Base-by-base conservation (phyloP, 1,140 invertebrate species). In the Cyphomyrmex costatus region DNA sequence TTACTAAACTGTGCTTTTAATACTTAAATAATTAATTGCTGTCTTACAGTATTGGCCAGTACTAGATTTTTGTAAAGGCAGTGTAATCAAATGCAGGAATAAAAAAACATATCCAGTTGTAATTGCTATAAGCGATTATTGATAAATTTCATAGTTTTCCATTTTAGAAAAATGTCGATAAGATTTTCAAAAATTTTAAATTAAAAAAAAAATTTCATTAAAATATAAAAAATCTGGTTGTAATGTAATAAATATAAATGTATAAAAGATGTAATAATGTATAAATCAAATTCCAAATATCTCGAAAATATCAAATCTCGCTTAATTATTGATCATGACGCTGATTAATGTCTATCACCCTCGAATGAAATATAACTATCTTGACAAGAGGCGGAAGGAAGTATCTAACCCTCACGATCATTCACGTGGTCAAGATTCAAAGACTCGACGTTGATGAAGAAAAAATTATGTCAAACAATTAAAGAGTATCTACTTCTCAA, bases 331-430 rank as follows among this genome's bases (percentile, higher is more conserved):
- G 14, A 77, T 30, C 46, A 58, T 4, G 63, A 61, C 24, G 33
- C 56, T 21, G 58, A 61, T 71, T 71, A 82, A 30, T 58, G 8
- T 19, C 12, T 46, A 71, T 82, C 14, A 71, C 14, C 16, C 53
- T 60, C 46, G 53, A 82, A 16, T 27, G 71, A 46, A 30, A 16
- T 70, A 2, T 36, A 53, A 79, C 46, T 58, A 58, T 4, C 51
- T 70, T 42, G 49, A 42, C 19, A 16, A 14, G 19, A 10, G 10
- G 2, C 46, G 36, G n/a, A n/a, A n/a, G 63, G 14, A 56, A 68
- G n/a, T 33, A 56, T 14, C 33, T 7, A 19, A 58, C 27, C n/a
- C 16, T 79, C 7, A 10, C 49, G 19, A 33, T 8, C 14, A 76
- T 53, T 63, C 51, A 56, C 12, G n/a, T 6, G 51, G 42, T 70